Base-by-base conservation (phyloP, 1,140 invertebrate genomes). In the Plutomurus gul region DNA sequence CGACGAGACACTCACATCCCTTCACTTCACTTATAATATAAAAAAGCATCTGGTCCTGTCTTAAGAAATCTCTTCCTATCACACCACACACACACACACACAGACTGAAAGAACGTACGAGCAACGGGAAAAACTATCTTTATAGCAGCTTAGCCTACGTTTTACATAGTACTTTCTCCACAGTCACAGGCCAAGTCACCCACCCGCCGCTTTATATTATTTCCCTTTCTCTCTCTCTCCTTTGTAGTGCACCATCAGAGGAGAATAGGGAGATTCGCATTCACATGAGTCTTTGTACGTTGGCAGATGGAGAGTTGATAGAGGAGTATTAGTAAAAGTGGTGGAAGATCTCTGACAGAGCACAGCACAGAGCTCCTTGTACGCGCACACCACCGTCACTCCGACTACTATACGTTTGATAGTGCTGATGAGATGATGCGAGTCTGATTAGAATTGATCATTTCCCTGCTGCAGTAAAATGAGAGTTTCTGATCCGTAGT, bases 371-470 rank as follows among this genome's bases (percentile, higher is more conserved):
- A n/a, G n/a, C n/a, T n/a, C n/a, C n/a, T n/a, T n/a, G n/a, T n/a
- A n/a, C n/a, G n/a, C n/a, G n/a, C n/a, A n/a, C n/a, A n/a, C n/a
- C n/a, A n/a, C n/a, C n/a, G n/a, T n/a, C n/a, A n/a, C n/a, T n/a
- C n/a, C n/a, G n/a, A n/a, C n/a, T n/a, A n/a, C n/a, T n/a, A n/a
- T 43, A 43, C 10, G 39, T 43, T 10, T 43, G 11, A 43, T 43
- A 43, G 11, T 43, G 39, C 39, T 43, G 56, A 65, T 65, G 56
- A 33, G 56, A 65, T 65, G 56, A 65, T 65, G 56, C 56, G 16
- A 65, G 56, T 65, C 56, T 65, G 56, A 65, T 65, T 65, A 65
- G 56, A 65, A 65, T 65, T 65, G 56, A 65, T 65, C 56, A 65
- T 65, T 65, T 65, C 27, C 56, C 27, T 65, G 30, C 56, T 33